Percentiles rank a stretch among this genome's conserved stretches.
Conservation (phyloP, 1,140 invertebrate species). For the Drosophila lacertosa region DNA sequence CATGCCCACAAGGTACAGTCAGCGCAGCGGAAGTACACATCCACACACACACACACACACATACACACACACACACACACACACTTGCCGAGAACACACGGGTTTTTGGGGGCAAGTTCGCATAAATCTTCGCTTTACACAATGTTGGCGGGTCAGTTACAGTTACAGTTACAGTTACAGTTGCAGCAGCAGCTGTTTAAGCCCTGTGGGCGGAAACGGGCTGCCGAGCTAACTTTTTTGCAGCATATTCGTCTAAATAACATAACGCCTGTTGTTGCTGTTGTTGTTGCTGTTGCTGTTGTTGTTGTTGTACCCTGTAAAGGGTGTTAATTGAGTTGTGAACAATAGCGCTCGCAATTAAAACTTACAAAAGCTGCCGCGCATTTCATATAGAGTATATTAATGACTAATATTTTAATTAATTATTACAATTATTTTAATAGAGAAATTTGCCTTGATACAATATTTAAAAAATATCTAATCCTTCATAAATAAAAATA, state of each 20-base stretch:
- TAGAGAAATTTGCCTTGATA: no score
- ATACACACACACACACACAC: constrained; percentile 9
- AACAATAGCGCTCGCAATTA: no score
- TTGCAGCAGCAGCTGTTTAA: constrained; percentile 33
- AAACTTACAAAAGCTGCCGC: no score
- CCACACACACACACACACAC: constrained; percentile 46
- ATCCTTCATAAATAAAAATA: no score
- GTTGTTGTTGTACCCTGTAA: background rate
- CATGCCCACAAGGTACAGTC: constrained; percentile 63
- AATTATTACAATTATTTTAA: no score
- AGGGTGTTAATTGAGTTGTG: no score
- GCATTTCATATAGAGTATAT: no score
- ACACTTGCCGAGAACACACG: background rate
- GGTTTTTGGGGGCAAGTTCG: constrained; percentile 73
- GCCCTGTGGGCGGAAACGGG: background rate
- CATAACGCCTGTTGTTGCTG: constrained; percentile 34
- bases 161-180: constrained; percentile 18
- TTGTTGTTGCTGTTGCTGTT: background rate
- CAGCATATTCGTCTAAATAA: constrained; percentile 78
- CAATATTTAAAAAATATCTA: no score
- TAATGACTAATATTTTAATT: no score
- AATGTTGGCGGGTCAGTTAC: constrained; percentile 79
- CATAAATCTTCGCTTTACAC: constrained; percentile 81
- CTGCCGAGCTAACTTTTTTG: constrained; percentile 64
- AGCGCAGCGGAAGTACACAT: constrained; percentile 69